Evolutionary conservation across 2,888 invertebrate genomes (phyloP).

Genomic region (Drosophila nigricruria): DNA sequence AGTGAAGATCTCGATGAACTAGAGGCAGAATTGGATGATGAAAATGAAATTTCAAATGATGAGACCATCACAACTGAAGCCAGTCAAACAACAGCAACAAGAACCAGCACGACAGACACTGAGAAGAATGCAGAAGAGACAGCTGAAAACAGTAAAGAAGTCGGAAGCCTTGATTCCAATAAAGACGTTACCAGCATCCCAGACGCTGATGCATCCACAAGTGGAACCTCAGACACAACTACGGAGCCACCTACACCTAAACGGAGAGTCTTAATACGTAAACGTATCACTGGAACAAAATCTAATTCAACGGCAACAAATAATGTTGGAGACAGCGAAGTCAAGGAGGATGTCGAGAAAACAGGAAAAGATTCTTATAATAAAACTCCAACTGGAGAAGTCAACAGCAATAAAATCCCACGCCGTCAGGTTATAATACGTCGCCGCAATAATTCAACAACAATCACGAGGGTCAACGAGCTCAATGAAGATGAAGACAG

Average conservation of each 20-base stretch:
- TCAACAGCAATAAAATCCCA: background rate
- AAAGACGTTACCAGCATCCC: background rate
- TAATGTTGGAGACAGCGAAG: background rate
- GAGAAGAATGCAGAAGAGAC: background rate
- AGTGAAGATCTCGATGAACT: background rate
- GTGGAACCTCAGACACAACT: background rate
- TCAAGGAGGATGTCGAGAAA: background rate
- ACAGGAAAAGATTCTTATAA: background rate
- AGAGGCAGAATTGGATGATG: background rate
- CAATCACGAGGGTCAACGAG: background rate
- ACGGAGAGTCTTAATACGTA: slow-evolving; percentile 2
- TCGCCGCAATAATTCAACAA: slow-evolving; percentile 1
- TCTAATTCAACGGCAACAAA: background rate
- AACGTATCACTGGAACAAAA: background rate
- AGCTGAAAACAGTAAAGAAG: no score
- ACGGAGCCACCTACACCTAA: background rate
- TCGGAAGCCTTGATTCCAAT: background rate
- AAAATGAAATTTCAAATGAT: background rate
- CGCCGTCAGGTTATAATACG: slow-evolving; percentile 1
- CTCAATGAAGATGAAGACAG: background rate
- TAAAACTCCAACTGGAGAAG: background rate
- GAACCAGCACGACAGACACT: background rate
- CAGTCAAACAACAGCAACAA: background rate
- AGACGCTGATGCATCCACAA: background rate
- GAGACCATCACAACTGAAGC: background rate